Evolutionary conservation across 2,888 invertebrate genomes (phyloP).

Genomic region (Zeuzera pyrina): DNA sequence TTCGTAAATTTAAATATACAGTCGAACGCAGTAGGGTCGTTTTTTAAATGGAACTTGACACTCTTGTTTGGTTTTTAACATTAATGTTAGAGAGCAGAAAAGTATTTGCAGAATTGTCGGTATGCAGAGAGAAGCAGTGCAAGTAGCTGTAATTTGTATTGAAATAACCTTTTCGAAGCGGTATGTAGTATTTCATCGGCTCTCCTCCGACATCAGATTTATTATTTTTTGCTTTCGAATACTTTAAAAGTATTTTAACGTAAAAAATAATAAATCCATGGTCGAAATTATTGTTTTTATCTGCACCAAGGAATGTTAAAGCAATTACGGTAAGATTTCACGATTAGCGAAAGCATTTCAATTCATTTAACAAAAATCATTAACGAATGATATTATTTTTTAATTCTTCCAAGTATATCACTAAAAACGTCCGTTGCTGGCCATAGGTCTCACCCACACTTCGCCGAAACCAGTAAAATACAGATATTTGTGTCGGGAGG

Average conservation of each 20-base stretch:
- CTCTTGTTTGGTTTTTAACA: conserved; percentile 7
- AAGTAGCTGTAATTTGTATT: conserved; percentile 71
- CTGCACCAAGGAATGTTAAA: conserved; percentile 64
- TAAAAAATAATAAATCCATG: too few relatives aligned
- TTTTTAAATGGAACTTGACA: not conserved
- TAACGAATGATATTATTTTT: too few relatives aligned
- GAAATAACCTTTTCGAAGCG: conserved; percentile 67
- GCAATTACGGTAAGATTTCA: conserved; percentile 69
- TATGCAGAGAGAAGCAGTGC: conserved; percentile 56
- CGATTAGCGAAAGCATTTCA: too few relatives aligned
- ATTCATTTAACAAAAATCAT: too few relatives aligned
- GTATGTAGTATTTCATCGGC: conserved; percentile 65
- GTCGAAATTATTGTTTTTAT: conserved; percentile 72
- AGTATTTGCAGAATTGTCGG: conserved; percentile 70
- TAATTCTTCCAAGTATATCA: too few relatives aligned
- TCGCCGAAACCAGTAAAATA: too few relatives aligned
- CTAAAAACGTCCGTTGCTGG: too few relatives aligned
- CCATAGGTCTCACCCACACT: too few relatives aligned
- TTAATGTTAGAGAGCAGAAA: conserved; percentile 50
- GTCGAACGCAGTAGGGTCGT: too few relatives aligned
- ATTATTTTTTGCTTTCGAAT: conserved; percentile 65
- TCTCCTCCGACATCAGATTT: conserved; percentile 51
- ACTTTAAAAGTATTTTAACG: conserved; percentile 64
- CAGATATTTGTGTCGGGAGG: too few relatives aligned
- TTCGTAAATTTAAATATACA: too few relatives aligned